Conservation (phyloP, 2,113 vertebrate species). For the Grammomys dolichurus region DNA sequence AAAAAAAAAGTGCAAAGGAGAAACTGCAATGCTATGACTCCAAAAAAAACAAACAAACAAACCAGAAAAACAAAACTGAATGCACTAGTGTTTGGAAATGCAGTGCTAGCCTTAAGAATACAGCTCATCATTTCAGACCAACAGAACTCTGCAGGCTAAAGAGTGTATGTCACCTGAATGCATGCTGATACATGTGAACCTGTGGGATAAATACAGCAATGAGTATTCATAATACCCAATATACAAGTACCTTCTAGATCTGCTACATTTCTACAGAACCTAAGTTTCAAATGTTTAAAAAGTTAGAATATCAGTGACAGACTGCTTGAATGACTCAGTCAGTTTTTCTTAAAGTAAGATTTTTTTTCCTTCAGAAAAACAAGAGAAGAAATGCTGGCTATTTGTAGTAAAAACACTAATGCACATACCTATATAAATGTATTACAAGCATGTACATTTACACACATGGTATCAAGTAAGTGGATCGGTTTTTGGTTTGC, state of each 20-base stretch:
- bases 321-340: background rate
- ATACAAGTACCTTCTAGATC: background rate
- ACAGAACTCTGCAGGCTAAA: background rate
- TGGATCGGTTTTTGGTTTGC: background rate
- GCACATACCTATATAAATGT: background rate
- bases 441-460: background rate
- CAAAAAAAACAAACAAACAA: background rate
- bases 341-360: slow-evolving; percentile 31
- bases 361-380: background rate
- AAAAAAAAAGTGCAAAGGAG: slow-evolving; percentile 25
- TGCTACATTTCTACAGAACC: background rate
- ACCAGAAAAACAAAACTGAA: background rate
- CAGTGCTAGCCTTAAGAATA: slow-evolving; percentile 15
- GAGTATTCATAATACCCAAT: background rate
- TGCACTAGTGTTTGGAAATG: background rate
- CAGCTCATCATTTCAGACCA: background rate
- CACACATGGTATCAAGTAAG: background rate
- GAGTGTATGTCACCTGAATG: background rate
- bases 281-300: background rate
- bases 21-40: slow-evolving; percentile 8
- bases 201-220: background rate
- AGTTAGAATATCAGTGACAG: background rate
- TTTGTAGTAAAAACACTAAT: background rate
- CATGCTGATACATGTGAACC: background rate
- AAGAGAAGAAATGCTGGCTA: background rate